phyloP scores from a whole-genome alignment of 2,113 vertebrate genomes.

The Peromyscus californicus region DNA sequence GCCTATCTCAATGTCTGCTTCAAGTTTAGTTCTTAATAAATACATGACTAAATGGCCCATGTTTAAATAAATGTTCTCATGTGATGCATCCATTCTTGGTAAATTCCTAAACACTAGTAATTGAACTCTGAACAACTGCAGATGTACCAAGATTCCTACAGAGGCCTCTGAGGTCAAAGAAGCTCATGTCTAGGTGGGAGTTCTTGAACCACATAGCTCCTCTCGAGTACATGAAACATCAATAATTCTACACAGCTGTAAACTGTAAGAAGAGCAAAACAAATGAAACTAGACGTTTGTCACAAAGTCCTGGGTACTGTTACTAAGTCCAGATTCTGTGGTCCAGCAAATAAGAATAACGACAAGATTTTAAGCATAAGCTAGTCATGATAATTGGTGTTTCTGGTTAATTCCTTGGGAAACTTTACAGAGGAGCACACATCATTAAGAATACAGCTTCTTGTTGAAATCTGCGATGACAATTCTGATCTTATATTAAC shows the following conservation, averaged over 20 bases:
- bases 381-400: not conserved
- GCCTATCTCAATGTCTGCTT: not conserved
- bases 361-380: not conserved
- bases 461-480: not conserved
- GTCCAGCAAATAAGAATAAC: not conserved
- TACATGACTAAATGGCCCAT: not conserved
- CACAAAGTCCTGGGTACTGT: not conserved
- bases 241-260: not conserved
- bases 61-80: conserved; percentile 18
- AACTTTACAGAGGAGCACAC: not conserved
- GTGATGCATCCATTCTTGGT: not conserved
- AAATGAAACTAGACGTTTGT: not conserved
- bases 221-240: not conserved
- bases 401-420: conserved; percentile 27
- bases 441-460: conserved; percentile 27
- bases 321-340: not conserved
- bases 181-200: not conserved
- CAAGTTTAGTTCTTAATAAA: not conserved
- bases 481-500: not conserved
- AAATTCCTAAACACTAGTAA: not conserved
- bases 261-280: not conserved
- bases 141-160: not conserved
- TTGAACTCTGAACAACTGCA: not conserved
- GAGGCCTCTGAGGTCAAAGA: not conserved
- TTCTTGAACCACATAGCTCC: not conserved